Percentiles rank a stretch among this genome's conserved stretches.
Conservation (phyloP, 2,888 invertebrate species). For the Eudemis profundana region DNA sequence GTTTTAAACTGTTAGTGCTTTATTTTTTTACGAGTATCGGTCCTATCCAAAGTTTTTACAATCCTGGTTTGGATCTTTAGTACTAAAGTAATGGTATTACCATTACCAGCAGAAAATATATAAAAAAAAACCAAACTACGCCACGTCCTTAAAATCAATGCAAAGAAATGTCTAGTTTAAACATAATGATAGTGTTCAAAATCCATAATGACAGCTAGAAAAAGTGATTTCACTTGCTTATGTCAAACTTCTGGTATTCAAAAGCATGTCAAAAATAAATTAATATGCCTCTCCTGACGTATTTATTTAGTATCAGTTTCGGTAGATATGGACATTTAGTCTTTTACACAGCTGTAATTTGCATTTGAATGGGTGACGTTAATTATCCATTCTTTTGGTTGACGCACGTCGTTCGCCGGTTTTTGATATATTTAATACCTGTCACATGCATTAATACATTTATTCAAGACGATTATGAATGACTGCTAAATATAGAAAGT, state of each 20-base stretch:
- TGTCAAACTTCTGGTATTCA: conserved; percentile 4
- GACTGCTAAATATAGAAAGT: neutral
- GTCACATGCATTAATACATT: conserved; percentile 11
- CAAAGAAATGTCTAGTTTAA: too few relatives aligned
- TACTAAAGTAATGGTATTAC: too few relatives aligned
- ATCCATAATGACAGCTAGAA: too few relatives aligned
- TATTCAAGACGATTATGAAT: neutral
- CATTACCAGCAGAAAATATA: too few relatives aligned
- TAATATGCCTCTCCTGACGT: conserved; percentile 25
- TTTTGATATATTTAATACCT: conserved; percentile 31
- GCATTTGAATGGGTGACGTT: conserved; percentile 55
- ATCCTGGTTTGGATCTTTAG: too few relatives aligned
- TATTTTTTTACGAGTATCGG: neutral
- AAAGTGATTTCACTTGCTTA: too few relatives aligned
- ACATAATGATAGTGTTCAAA: too few relatives aligned
- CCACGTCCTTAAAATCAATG: too few relatives aligned
- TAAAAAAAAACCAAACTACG: too few relatives aligned
- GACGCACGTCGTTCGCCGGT: conserved; percentile 49
- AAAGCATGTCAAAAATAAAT: conserved; percentile 13
- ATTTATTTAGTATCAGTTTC: conserved; percentile 31
- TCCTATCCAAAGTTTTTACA: neutral
- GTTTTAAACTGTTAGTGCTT: neutral
- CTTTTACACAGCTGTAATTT: conserved; percentile 49
- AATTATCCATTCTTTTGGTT: conserved; percentile 54
- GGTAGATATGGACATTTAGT: conserved; percentile 29